These are phyloP conservation scores for Trematocara stigmaticum DNA, from an alignment of 2,113 vertebrate species.

Conservation along the genomic window DNA sequence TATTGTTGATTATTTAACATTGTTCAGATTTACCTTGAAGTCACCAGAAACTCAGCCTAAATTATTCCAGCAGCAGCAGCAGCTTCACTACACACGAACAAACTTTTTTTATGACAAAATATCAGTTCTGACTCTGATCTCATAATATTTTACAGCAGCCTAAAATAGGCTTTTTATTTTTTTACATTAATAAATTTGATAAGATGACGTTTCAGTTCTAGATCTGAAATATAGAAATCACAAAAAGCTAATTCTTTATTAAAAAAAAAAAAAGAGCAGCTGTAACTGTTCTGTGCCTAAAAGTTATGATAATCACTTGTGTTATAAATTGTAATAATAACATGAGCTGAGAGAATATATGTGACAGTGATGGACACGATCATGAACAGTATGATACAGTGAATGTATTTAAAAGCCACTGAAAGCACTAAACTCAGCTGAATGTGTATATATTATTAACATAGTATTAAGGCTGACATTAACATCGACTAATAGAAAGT, in stretches of 20 bases:
- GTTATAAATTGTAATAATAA: not conserved
- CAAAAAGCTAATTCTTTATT: not conserved
- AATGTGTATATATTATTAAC: not conserved
- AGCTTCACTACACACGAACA: accelerated
- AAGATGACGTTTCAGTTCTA: not conserved
- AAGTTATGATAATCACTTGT: not conserved
- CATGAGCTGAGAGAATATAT: accelerated
- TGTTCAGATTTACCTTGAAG: not conserved
- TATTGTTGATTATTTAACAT: not conserved
- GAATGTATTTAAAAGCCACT: not conserved
- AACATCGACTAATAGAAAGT: not conserved
- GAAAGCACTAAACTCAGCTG: not conserved
- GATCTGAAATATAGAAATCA: not conserved
- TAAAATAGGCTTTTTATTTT: accelerated
- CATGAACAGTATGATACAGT: not conserved
- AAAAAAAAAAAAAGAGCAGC: not conserved
- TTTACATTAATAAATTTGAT: not conserved
- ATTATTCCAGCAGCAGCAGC: not conserved
- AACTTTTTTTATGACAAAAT: not conserved
- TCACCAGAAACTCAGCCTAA: not conserved
- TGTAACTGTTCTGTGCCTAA: not conserved
- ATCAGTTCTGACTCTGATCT: not conserved
- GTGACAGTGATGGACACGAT: not conserved
- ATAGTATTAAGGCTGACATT: not conserved
- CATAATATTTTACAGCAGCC: not conserved